Base-by-base conservation (phyloP, 2,113 vertebrate species). In the Cynocephalus volans region DNA sequence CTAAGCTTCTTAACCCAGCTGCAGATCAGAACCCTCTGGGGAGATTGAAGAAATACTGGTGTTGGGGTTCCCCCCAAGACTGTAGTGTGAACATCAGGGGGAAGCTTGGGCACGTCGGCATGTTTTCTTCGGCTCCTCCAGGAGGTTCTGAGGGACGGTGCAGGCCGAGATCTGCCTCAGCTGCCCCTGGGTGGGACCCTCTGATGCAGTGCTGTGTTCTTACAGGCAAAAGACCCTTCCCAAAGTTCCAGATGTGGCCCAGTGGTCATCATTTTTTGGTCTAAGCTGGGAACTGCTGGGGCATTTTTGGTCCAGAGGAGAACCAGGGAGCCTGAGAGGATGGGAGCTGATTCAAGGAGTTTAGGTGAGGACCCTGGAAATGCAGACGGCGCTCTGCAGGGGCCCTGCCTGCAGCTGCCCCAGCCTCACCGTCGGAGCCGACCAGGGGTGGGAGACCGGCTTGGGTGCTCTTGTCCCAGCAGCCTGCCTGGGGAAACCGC, bases 61-160 rank as follows among this genome's bases (percentile, higher is more conserved):
- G 3, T 23, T 24, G 6, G 33, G 60, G 6, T 24, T 8, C n/a
- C 58, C 23, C 4, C 15, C 14, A 14, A 13, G 45, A 10, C 50
- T 64, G 70, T 58, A 15, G 7, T 60, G 17, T 77, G 45, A 50
- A 18, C 11, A 31, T 65, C 33, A 17, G 54, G 64, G 48, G 7
- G n/a, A 6, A 58, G 52, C 24, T 70, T 2, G 2, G 11, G 5
- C 4, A 4, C 1, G 9, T 65, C 2, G 11, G 18, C n/a, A 8
- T 79, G 60, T 64, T 85, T 62, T 9, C 36, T 70, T 12, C 36
- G 41, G 33, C 26, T 36, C 48, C 50, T 36, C 31, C 70, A 31
- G 24, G 70, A 41, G 7, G 2, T 14, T 24, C 10, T 14, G 26
- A 67, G 36, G 50, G 23, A 45, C 11, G 10, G 70, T 23, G 15